A percentile compares a stretch with the other conserved stretches of the same genome.
phyloP scores from a whole-genome alignment of 2,888 invertebrate species.

The Stenoptilia bipunctidactyla region DNA sequence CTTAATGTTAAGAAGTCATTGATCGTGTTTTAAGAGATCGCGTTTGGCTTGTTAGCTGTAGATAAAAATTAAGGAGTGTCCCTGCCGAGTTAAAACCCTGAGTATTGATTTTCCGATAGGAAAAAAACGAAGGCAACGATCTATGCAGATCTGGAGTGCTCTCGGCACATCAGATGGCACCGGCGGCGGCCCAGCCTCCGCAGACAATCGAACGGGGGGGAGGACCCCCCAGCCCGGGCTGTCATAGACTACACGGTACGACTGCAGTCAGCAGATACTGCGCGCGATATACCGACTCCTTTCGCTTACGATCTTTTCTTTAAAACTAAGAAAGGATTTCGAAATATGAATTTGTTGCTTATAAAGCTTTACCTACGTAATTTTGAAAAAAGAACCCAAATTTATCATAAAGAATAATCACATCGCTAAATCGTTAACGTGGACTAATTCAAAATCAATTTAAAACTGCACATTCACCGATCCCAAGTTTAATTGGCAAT shows the following conservation, averaged over 20 bases:
- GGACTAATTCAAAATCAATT: no score
- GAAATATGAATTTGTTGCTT: no score
- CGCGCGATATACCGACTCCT: slow-evolving; percentile 17
- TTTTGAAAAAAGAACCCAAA: no score
- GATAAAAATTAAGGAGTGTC: slow-evolving; percentile 57
- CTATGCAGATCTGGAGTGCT: slow-evolving; percentile 72
- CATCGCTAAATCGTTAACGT: no score
- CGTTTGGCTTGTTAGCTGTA: slow-evolving; percentile 23
- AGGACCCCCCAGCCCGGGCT: slow-evolving; percentile 44
- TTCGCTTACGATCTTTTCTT: no score
- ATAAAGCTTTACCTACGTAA: no score
- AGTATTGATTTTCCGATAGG: slow-evolving; percentile 71
- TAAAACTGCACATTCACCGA: no score
- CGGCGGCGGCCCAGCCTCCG: slow-evolving; percentile 66
- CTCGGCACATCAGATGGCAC: slow-evolving; percentile 72
- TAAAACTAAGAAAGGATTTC: no score
- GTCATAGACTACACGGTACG: slow-evolving; percentile 41
- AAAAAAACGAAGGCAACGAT: slow-evolving; percentile 71
- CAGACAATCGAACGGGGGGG: slow-evolving; percentile 68
- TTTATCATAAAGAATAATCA: no score
- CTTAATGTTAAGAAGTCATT: background rate
- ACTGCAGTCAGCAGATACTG: slow-evolving; percentile 2
- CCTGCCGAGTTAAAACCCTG: slow-evolving; percentile 53
- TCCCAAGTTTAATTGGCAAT: no score
- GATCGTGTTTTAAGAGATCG: no score